A percentile compares a stretch with the other conserved stretches of the same genome.
phyloP scores from a whole-genome alignment of 1,140 invertebrate genomes.

The Gryllus bimaculatus region DNA sequence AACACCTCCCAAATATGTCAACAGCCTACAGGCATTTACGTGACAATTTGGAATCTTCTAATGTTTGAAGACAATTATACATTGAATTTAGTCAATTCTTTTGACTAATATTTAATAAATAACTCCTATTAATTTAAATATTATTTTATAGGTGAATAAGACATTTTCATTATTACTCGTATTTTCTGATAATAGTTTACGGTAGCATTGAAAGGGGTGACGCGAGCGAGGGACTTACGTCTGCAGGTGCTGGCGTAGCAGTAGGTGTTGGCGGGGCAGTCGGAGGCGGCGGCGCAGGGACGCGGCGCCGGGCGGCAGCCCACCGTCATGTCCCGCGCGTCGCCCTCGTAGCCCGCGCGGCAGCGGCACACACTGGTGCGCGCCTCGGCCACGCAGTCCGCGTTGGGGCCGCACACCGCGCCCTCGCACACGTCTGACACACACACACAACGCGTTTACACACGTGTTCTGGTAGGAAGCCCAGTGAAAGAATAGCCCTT shows the following conservation, averaged over 20 bases:
- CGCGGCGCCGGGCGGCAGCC: conserved; percentile 70
- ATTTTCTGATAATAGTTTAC: too few relatives aligned
- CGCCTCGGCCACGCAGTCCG: conserved; percentile 64
- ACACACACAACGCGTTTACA: conserved; percentile 55
- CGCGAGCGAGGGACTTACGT: conserved; percentile 62
- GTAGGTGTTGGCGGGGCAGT: conserved; percentile 68
- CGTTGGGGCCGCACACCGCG: conserved; percentile 64
- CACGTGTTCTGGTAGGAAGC: conserved; percentile 42
- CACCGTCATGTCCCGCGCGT: conserved; percentile 52
- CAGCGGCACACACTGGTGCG: conserved; percentile 70
- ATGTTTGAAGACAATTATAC: too few relatives aligned
- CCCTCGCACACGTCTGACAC: conserved; percentile 62
- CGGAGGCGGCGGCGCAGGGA: conserved; percentile 53
- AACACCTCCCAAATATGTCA: too few relatives aligned
- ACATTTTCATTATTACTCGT: too few relatives aligned
- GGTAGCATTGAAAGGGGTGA: too few relatives aligned
- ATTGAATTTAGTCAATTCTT: too few relatives aligned
- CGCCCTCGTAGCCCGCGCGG: conserved; percentile 62
- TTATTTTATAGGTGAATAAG: too few relatives aligned
- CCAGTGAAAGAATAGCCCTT: conserved; percentile 18
- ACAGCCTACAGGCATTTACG: too few relatives aligned
- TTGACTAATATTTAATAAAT: too few relatives aligned
- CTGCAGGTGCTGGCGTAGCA: conserved; percentile 72
- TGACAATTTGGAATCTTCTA: too few relatives aligned
- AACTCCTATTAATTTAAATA: too few relatives aligned